Base-by-base conservation (phyloP, 2,113 vertebrate species). In the Megaleporinus macrocephalus region DNA sequence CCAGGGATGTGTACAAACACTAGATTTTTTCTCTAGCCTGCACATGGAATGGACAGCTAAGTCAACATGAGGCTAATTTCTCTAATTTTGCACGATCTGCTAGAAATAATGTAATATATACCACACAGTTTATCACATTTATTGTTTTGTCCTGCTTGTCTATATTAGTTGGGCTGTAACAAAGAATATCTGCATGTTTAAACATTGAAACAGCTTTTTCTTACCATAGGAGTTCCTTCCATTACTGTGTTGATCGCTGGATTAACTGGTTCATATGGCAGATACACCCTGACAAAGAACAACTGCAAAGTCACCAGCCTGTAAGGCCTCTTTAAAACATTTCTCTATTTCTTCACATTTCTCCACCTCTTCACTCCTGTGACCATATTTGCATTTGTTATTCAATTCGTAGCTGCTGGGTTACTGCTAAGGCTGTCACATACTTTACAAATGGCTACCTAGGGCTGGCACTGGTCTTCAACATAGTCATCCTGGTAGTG, bases 401-500 rank as follows among this genome's bases (percentile, higher is more conserved):
- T 2, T 27, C 61, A 14, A 75, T 30, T 4, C 77, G 33, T 78
- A 94, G 93, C 7, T 94, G 93, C 76, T 92, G 91, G 93, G 82
- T 94, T 72, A 91, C 71, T 36, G 87, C 78, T 29, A 0, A 87
- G 0, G 18, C 92, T 1, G 89, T 96, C 82, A 91, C 86, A 76
- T 94, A 91, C 0, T 0, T 92, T 1, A 94, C 96, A 27, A 82
- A 96, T 77, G 94, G 90, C n/a, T 95, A 95, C 84, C 94, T 97
- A 22, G 92, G 91, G 61, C 82, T 96, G 84, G 94, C 97, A 68
- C 87, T 98, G 1, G 88, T 98, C 73, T 96, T 93, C 75, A 98
- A 98, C 74, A 30, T 55, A 0, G 92, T 90, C 86, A 96, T 98
- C 93, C 87, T 99, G 92, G 91, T 83, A 14, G 88, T 95, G 61